Percentiles rank a stretch among this genome's conserved stretches.
These are phyloP conservation scores for Ageneiosus marmoratus DNA, from an alignment of 2,113 vertebrate species.

Conservation along the genomic window DNA sequence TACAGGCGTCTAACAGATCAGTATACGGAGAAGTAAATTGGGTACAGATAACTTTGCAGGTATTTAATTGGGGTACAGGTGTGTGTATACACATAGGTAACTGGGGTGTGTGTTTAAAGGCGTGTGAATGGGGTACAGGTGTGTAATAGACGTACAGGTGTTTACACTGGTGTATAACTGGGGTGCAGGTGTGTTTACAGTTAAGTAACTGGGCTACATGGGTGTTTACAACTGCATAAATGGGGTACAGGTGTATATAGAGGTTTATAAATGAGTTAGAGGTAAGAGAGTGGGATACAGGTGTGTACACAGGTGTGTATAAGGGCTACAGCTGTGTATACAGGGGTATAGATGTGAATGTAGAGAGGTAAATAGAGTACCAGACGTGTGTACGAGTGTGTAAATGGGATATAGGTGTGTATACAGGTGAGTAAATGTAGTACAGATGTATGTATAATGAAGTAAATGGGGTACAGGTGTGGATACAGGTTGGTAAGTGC, in stretches of 20 bases:
- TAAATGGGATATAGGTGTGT: not conserved
- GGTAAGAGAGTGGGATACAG: not conserved
- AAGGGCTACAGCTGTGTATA: not conserved
- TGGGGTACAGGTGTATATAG: not conserved
- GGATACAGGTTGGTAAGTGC: not conserved
- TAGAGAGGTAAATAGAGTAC: not conserved
- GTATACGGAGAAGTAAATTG: too few relatives aligned
- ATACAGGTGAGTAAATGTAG: not conserved
- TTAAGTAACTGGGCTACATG: not conserved
- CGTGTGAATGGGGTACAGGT: not conserved
- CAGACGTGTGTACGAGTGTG: not conserved
- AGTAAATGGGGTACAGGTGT: not conserved
- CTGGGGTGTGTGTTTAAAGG: not conserved
- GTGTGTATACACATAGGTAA: not conserved
- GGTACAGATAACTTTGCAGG: not conserved
- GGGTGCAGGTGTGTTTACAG: not conserved
- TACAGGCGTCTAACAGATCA: not conserved
- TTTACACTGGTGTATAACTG: not conserved
- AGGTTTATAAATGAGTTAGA: not conserved
- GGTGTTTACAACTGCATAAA: not conserved
- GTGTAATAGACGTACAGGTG: conserved; percentile 2
- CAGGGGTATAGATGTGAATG: too few relatives aligned
- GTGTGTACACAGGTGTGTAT: not conserved
- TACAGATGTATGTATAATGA: not conserved
- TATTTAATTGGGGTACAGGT: not conserved